A percentile compares a stretch with the other conserved stretches of the same genome.
Conservation (phyloP, 2,888 invertebrate genomes). For the Celastrina argiolus region DNA sequence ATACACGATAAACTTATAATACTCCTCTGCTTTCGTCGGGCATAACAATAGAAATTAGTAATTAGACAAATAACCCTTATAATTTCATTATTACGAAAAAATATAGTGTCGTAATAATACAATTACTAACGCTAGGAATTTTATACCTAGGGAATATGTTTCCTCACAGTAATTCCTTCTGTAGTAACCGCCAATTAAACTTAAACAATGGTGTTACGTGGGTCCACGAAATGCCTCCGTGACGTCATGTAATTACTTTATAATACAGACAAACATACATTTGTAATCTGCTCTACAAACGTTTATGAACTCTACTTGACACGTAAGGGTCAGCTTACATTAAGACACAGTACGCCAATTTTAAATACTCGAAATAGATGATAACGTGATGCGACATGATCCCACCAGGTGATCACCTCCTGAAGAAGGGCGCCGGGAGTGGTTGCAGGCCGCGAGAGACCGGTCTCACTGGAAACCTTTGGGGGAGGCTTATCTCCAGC, state of each 20-base stretch:
- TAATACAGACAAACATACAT: not conserved
- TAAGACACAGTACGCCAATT: no score
- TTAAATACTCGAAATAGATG: no score
- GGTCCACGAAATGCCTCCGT: not conserved
- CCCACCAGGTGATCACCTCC: no score
- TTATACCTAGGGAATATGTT: not conserved
- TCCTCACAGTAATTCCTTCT: not conserved
- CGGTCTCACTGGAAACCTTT: no score
- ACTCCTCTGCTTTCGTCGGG: no score
- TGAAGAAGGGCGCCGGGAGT: no score
- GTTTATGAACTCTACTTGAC: not conserved
- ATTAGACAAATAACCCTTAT: not conserved
- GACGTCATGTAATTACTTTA: not conserved
- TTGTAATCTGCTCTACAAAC: not conserved
- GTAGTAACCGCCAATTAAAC: not conserved
- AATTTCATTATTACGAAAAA: not conserved
- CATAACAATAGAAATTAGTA: no score
- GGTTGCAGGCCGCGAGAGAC: no score
- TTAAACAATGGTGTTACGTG: conserved; percentile 3
- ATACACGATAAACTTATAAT: no score
- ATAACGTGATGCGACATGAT: no score
- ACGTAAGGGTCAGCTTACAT: no score
- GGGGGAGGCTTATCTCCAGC: no score
- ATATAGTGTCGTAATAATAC: not conserved
- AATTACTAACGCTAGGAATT: not conserved